A percentile compares a stretch with the other conserved stretches of the same genome.
Conservation (phyloP, 1,140 invertebrate species). For the Pogonomyrmex californicus region DNA sequence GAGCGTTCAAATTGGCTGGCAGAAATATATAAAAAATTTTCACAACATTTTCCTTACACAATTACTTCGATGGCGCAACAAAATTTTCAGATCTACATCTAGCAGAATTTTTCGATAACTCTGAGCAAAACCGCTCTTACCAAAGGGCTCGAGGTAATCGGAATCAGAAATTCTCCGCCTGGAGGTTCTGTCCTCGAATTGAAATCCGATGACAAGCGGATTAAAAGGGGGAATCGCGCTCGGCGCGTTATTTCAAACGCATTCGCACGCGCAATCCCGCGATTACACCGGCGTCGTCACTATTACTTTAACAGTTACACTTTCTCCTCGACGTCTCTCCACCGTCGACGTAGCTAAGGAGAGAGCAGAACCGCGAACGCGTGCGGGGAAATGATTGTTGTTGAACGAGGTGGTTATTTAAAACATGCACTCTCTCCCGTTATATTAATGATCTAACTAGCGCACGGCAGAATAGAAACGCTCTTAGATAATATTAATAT, state of each 20-base stretch:
- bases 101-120: no score
- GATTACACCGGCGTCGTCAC: conserved; percentile 85
- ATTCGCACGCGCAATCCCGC: conserved; percentile 81
- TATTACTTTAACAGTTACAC: conserved; percentile 86
- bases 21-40: no score
- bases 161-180: background rate
- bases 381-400: conserved; percentile 65
- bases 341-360: conserved; percentile 67
- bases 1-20: no score
- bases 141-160: no score
- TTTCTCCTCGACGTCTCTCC: conserved; percentile 81
- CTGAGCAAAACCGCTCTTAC: no score
- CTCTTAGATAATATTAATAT: conserved; percentile 69
- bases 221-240: background rate
- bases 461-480: conserved; percentile 47
- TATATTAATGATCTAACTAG: conserved; percentile 47
- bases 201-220: background rate
- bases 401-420: conserved; percentile 66
- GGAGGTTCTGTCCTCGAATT: background rate
- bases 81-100: no score
- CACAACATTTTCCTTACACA: no score
- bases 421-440: conserved; percentile 65
- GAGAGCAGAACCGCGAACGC: conserved; percentile 71
- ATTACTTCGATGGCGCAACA: no score
- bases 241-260: conserved; percentile 56